phyloP scores from a whole-genome alignment of 2,113 vertebrate species.

The Ailurus styani region DNA sequence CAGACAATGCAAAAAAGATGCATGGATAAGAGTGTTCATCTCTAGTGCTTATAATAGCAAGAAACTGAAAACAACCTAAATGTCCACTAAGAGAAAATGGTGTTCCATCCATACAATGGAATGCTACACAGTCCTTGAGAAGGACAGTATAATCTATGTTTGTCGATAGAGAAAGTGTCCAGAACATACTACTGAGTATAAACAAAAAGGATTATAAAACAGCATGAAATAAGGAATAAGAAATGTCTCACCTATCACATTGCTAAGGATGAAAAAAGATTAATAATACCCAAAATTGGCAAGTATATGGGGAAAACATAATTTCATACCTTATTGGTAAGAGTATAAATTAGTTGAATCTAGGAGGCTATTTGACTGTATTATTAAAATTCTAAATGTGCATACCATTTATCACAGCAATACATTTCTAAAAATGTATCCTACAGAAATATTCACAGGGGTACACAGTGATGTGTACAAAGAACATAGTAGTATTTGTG shows the following conservation, averaged over 20 bases:
- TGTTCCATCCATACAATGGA: not conserved
- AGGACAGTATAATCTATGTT: not conserved
- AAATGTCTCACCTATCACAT: not conserved
- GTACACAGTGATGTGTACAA: not conserved
- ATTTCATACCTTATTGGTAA: not conserved
- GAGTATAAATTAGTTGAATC: not conserved
- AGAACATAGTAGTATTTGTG: not conserved
- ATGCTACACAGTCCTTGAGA: not conserved
- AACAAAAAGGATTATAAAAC: not conserved
- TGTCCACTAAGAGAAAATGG: not conserved
- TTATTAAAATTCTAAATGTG: not conserved
- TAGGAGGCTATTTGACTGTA: not conserved
- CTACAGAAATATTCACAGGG: not conserved
- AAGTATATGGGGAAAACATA: not conserved
- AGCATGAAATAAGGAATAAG: not conserved
- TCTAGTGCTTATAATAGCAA: not conserved
- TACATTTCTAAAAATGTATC: conserved; percentile 2
- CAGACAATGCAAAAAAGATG: not conserved
- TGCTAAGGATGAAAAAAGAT: not conserved
- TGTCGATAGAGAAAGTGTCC: not conserved
- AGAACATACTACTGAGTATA: not conserved
- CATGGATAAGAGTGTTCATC: not conserved
- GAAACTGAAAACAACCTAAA: not conserved
- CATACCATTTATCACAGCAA: not conserved
- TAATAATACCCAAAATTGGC: not conserved